phyloP scores from a whole-genome alignment of 1,140 invertebrate species.

The Ctenoplectra terminalis region DNA sequence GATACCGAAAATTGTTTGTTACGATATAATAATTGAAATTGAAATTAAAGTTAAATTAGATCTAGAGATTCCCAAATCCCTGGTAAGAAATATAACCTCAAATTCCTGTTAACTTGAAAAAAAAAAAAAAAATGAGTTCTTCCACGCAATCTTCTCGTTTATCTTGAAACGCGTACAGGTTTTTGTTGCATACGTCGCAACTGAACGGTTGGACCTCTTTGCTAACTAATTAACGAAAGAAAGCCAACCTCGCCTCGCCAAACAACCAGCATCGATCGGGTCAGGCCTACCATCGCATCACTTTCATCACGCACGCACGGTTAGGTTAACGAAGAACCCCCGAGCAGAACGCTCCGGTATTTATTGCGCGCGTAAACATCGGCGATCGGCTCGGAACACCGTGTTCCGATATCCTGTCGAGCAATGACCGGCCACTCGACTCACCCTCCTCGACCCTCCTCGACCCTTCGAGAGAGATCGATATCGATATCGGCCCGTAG shows the following conservation, averaged over 20 bases:
- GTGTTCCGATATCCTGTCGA: conserved; percentile 18
- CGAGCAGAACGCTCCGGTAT: neutral
- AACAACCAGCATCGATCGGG: neutral
- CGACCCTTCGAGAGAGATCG: neutral
- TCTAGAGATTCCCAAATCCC: too few relatives aligned
- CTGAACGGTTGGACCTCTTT: too few relatives aligned
- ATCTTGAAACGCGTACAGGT: too few relatives aligned
- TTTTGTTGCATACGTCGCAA: too few relatives aligned
- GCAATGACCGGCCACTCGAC: conserved; percentile 5
- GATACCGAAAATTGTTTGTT: too few relatives aligned
- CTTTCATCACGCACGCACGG: neutral
- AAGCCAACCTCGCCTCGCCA: neutral
- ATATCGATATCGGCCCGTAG: conserved; percentile 2
- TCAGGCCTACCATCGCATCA: too few relatives aligned
- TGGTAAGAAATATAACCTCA: too few relatives aligned
- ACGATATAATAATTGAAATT: too few relatives aligned
- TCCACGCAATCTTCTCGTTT: too few relatives aligned
- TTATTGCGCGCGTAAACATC: conserved; percentile 28
- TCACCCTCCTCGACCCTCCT: neutral
- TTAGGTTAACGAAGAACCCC: conserved; percentile 17
- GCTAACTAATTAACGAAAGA: neutral
- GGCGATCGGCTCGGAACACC: conserved; percentile 20
- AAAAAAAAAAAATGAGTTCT: too few relatives aligned
- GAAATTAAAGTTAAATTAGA: too few relatives aligned
- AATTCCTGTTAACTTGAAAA: too few relatives aligned